Conservation (phyloP, 2,888 invertebrate species). For the Phengaris alcon region DNA sequence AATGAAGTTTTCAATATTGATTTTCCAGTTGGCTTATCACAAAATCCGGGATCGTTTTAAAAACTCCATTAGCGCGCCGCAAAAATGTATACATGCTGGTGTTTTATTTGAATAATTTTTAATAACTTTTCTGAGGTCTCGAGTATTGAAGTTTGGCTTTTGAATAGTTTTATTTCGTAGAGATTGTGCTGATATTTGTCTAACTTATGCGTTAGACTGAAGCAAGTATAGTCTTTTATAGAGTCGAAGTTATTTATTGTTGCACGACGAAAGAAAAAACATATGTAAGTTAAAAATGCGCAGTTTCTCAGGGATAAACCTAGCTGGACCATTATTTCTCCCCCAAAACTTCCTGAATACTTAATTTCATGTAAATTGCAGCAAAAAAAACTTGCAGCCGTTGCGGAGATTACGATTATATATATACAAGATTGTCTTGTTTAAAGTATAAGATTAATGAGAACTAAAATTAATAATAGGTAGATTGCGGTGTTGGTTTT, state of each 20-base stretch:
- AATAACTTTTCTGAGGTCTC: slow-evolving; percentile 2
- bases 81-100: neutral
- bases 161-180: neutral
- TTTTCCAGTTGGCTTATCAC: slow-evolving; percentile 29
- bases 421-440: too few relatives aligned
- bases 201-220: neutral
- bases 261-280: too few relatives aligned
- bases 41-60: slow-evolving; percentile 26
- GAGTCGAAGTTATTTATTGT: too few relatives aligned
- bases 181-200: neutral
- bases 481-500: neutral
- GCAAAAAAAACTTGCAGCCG: too few relatives aligned
- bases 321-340: too few relatives aligned
- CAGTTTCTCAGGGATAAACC: too few relatives aligned
- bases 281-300: too few relatives aligned
- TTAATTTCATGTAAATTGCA: too few relatives aligned
- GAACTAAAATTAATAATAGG: too few relatives aligned
- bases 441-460: too few relatives aligned
- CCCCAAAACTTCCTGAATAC: too few relatives aligned
- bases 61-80: slow-evolving; percentile 17
- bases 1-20: slow-evolving; percentile 31
- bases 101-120: slow-evolving; percentile 18
- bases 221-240: neutral
- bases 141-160: neutral
- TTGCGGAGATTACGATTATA: too few relatives aligned